A percentile compares a stretch with the other conserved stretches of the same genome.
Evolutionary conservation across 2,113 vertebrate genomes (phyloP).

Genomic region (Elgaria multicarinata): DNA sequence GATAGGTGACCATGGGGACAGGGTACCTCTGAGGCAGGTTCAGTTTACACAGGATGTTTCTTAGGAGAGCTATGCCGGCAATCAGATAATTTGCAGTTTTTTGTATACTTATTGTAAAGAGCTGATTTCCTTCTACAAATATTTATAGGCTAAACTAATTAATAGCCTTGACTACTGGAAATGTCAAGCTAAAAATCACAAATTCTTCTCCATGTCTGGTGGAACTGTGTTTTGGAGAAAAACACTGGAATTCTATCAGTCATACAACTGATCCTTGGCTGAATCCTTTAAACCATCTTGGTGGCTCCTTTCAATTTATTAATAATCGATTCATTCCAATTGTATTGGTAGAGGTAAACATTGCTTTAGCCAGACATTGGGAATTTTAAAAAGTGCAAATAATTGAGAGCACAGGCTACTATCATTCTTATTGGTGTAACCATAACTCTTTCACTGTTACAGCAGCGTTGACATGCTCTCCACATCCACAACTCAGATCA

Average conservation of each 20-base stretch:
- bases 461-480: neutral
- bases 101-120: neutral
- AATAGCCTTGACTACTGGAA: neutral
- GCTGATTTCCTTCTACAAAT: neutral
- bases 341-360: neutral
- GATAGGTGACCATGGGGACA: too few relatives aligned
- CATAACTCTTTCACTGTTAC: neutral
- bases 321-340: neutral
- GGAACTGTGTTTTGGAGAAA: neutral
- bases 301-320: neutral
- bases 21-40: too few relatives aligned
- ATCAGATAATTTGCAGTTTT: neutral
- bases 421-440: neutral
- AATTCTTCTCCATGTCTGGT: neutral
- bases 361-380: neutral
- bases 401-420: neutral
- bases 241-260: neutral
- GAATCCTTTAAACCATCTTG: neutral
- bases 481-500: neutral
- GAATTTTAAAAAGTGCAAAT: neutral
- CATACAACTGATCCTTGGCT: neutral
- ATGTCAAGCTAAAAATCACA: neutral
- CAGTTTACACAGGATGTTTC: neutral
- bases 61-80: neutral
- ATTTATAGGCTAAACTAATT: neutral